Conservation (phyloP, 2,888 invertebrate species). For the Drosophila longiperda region DNA sequence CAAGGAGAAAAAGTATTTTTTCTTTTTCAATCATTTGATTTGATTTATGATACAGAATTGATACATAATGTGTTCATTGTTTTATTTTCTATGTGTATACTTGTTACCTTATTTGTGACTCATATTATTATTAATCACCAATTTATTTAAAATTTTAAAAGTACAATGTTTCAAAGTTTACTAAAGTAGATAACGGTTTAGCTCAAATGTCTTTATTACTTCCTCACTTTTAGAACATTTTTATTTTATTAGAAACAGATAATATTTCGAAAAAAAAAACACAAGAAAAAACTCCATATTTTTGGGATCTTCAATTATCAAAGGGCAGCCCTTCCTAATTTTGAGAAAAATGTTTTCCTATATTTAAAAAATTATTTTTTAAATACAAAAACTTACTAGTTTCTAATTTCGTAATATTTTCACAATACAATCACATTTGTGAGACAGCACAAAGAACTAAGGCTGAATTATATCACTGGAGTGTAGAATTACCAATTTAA, state of each 20-base stretch:
- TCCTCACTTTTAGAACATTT: neutral
- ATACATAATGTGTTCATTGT: neutral
- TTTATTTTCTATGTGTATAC: neutral
- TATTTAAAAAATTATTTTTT: neutral
- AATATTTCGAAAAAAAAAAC: neutral
- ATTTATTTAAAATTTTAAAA: neutral
- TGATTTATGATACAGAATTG: neutral
- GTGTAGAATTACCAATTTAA: conserved; percentile 49
- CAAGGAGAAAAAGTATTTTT: neutral
- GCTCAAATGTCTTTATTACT: neutral
- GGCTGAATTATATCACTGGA: conserved; percentile 20
- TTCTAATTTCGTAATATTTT: neutral
- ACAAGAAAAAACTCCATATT: neutral
- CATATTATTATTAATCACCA: neutral
- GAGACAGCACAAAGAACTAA: neutral
- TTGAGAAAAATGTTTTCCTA: neutral
- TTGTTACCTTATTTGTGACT: neutral
- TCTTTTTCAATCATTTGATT: neutral
- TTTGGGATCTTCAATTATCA: neutral
- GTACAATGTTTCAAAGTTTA: neutral
- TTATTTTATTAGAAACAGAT: neutral
- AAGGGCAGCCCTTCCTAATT: neutral
- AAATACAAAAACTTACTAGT: neutral
- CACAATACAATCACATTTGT: neutral
- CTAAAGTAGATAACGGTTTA: neutral